Conservation (phyloP, 2,113 vertebrate species). For the Caracal caracal region DNA sequence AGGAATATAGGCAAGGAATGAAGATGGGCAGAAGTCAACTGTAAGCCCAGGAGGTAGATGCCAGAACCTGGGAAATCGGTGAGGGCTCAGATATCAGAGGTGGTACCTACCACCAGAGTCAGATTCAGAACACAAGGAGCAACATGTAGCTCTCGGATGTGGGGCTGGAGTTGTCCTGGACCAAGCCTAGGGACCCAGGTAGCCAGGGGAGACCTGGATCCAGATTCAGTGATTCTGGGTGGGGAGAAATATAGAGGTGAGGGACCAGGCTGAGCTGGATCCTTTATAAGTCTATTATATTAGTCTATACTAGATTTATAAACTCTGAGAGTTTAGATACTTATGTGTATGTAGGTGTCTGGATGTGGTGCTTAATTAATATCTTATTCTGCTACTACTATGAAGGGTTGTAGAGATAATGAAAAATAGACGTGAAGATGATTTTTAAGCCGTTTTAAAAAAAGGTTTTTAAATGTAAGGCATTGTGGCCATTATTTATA, state of each 20-base stretch:
- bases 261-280: neutral
- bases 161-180: accelerated
- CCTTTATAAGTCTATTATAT: neutral
- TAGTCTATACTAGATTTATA: neutral
- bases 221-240: neutral
- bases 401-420: neutral
- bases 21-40: neutral
- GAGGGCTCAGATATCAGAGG: neutral
- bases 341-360: neutral
- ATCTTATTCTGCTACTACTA: neutral
- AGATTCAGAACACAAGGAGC: neutral
- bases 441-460: neutral
- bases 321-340: neutral
- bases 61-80: neutral
- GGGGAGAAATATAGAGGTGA: neutral
- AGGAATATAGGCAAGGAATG: neutral
- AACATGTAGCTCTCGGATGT: neutral
- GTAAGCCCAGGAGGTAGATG: neutral
- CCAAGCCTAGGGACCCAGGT: neutral
- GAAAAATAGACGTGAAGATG: neutral
- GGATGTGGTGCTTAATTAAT: neutral
- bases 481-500: slow-evolving; percentile 6
- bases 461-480: neutral
- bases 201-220: neutral
- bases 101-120: neutral